A percentile compares a stretch with the other conserved stretches of the same genome.
Evolutionary conservation across 2,113 vertebrate genomes (phyloP).

Genomic region (Telmatochromis sp.): DNA sequence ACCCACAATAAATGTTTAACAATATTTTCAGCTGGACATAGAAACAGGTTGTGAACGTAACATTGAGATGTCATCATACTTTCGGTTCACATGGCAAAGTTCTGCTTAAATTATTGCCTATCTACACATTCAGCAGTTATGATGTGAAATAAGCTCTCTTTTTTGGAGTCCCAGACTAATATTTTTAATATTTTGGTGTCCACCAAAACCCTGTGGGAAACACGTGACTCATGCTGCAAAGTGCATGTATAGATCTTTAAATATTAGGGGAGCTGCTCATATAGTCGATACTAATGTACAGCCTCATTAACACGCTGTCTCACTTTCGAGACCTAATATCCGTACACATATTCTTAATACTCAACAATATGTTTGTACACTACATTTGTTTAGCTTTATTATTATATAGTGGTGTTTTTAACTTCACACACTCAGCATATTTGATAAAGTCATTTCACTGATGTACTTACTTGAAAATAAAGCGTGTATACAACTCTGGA

Average conservation of each 20-base stretch:
- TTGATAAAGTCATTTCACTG: background rate
- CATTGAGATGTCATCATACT: background rate
- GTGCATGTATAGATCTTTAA: background rate
- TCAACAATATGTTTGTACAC: background rate
- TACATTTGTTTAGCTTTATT: background rate
- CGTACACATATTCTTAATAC: background rate
- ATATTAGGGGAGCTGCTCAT: background rate
- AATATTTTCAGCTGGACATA: background rate
- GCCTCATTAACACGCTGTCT: background rate
- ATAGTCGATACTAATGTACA: background rate
- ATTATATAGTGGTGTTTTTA: background rate
- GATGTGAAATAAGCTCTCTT: background rate
- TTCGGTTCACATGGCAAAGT: background rate
- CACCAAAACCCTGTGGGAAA: background rate
- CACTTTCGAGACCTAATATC: background rate
- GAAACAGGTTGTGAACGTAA: background rate
- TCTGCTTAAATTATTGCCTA: background rate
- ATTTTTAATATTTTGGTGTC: background rate
- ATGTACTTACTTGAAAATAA: background rate
- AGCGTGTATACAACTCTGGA: background rate
- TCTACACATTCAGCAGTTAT: background rate
- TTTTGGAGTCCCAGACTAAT: background rate
- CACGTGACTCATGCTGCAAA: background rate
- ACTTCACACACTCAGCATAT: background rate
- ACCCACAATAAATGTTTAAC: background rate